Evolutionary conservation across 2,888 invertebrate species (phyloP), one percentile per base, ranked within the genome.

Genomic region (Drosophila nigricruria): DNA sequence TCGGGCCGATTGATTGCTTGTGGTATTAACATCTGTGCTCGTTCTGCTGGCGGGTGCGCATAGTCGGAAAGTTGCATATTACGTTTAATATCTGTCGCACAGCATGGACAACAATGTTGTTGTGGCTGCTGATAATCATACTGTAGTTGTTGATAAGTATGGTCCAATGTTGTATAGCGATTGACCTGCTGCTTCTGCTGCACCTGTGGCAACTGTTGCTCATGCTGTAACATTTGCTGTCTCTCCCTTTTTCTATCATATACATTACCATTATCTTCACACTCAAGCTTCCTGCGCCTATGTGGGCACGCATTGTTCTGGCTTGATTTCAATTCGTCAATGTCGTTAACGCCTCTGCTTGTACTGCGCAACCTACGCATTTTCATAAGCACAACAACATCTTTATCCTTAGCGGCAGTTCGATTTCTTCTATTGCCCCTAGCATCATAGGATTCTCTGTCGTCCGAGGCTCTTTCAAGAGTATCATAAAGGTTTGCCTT

Each of bases 351-450:
- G 14, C 9, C 9, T 16, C 5, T 36, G 14, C 43, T 34, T 32
- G 38, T 14, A 3, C 36, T 47, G 2, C 63, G 63, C 27, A 63
- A 9, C 0, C 0, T 20, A 0, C 63, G 57, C 3, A 6, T 30
- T 14, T 30, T 12, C 38, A 63, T 12, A 20, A 63, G 27, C 1
- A 63, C 38, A 3, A 38, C 12, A 8, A 63, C 14, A 3, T 54
- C 40, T 5, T 27, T 18, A 9, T 38, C 3, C 18, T 18, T 1
- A 25, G 25, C 10, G 12, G 0, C 25, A n/a, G 12, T 0, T 16
- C 6, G n/a, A 34, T 8, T 12, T 14, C 3, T 18, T 14, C 1
- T 18, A 30, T 30, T n/a, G 14, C 0, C 8, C 3, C 30, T 30
- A 20, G 18, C 6, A 14, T 20, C 18, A 14, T 10, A 27, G 10